A percentile compares a stretch with the other conserved stretches of the same genome.
Evolutionary conservation across 2,113 vertebrate species (phyloP).

Genomic region (Pampusana beccarii): DNA sequence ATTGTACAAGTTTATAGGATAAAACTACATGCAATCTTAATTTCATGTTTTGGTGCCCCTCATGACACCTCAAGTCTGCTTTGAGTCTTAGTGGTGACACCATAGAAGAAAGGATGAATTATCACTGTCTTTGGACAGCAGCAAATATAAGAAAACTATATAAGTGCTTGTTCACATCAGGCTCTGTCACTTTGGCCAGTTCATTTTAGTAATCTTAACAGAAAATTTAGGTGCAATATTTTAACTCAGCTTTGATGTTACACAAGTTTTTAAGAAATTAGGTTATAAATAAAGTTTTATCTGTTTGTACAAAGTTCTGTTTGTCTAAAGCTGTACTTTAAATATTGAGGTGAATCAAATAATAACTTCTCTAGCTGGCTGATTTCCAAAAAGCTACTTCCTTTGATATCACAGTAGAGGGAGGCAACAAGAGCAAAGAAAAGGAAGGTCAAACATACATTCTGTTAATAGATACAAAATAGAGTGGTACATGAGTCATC

Average conservation of each 20-base stretch:
- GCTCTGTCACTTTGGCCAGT: not conserved
- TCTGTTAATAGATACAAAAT: slow-evolving; percentile 25
- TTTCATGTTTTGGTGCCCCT: not conserved
- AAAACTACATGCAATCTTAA: not conserved
- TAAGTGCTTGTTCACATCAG: not conserved
- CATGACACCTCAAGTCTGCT: not conserved
- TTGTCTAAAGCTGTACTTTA: not conserved
- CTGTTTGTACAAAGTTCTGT: not conserved
- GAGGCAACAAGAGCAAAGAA: not conserved
- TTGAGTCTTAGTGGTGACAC: not conserved
- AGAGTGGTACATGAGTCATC: slow-evolving; percentile 29
- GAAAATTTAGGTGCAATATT: not conserved
- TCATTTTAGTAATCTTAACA: not conserved
- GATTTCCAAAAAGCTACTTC: slow-evolving; percentile 13
- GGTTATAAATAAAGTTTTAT: not conserved
- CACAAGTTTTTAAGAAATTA: not conserved
- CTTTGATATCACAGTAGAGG: not conserved
- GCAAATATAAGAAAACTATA: not conserved
- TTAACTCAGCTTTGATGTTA: not conserved
- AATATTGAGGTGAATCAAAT: not conserved
- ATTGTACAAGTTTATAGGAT: not conserved
- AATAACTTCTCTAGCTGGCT: not conserved
- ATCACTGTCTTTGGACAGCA: not conserved
- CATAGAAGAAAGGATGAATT: not conserved
- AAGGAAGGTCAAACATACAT: slow-evolving; percentile 2